phyloP scores from a whole-genome alignment of 2,797 vertebrate genomes.

The Strix occidentalis region DNA sequence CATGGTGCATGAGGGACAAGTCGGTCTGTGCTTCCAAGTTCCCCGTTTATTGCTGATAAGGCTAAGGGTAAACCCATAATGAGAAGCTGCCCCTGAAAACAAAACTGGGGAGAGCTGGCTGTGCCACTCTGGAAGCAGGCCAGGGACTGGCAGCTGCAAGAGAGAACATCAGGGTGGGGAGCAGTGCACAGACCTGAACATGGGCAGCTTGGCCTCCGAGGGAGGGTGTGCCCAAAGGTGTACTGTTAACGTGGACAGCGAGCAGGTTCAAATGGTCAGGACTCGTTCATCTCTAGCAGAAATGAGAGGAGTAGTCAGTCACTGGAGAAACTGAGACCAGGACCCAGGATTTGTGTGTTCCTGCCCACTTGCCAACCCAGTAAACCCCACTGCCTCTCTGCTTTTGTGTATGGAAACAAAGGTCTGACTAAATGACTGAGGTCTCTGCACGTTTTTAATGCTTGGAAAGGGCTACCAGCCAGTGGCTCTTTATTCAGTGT shows the following conservation, averaged over 20 bases:
- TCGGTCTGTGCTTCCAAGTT: background rate
- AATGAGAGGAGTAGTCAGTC: background rate
- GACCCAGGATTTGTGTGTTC: background rate
- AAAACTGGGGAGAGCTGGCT: background rate
- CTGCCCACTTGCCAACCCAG: background rate
- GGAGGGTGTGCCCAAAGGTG: too few species aligned
- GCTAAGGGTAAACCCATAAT: background rate
- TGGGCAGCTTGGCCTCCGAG: background rate
- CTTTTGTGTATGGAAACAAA: background rate
- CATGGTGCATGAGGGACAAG: background rate
- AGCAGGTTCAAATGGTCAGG: rapidly evolving
- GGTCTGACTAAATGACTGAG: background rate
- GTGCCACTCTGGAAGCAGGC: background rate
- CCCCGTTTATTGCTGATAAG: background rate
- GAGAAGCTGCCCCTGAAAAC: background rate
- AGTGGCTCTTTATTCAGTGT: background rate
- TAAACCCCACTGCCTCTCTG: background rate
- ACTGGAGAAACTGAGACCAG: background rate
- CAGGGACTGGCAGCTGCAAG: background rate
- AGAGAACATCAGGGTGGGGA: background rate
- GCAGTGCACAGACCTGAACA: background rate
- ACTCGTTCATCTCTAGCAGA: background rate
- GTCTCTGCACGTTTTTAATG: background rate
- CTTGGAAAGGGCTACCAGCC: background rate
- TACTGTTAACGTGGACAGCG: rapidly evolving